A percentile compares a stretch with the other conserved stretches of the same genome.
These are phyloP conservation scores for Prunella himalayana DNA, from an alignment of 2,113 vertebrate species.

Conservation along the genomic window DNA sequence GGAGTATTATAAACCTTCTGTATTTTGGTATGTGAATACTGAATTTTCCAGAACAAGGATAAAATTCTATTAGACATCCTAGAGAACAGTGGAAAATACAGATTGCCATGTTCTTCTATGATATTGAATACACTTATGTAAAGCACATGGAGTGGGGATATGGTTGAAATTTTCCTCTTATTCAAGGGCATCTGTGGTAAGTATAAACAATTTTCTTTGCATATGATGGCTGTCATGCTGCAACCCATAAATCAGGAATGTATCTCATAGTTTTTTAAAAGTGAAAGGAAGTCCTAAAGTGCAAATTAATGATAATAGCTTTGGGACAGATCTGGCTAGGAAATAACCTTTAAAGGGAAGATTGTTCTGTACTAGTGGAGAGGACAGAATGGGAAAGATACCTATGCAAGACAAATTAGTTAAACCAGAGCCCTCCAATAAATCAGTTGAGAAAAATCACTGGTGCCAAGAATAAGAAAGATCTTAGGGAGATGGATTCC, in stretches of 20 bases:
- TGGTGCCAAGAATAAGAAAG: conserved; percentile 43
- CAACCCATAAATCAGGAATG: background rate
- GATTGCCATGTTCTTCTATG: background rate
- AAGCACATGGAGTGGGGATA: background rate
- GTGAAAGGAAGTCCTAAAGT: background rate
- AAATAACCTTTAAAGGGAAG: conserved; percentile 17
- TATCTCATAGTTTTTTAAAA: background rate
- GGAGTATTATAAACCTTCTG: background rate
- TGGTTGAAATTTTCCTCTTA: background rate
- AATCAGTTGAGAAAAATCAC: conserved; percentile 70
- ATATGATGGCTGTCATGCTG: background rate
- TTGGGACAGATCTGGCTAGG: background rate
- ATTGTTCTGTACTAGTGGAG: background rate
- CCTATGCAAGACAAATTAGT: conserved; percentile 64
- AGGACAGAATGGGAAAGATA: conserved; percentile 52
- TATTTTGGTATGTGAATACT: background rate
- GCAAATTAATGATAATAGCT: conserved; percentile 14
- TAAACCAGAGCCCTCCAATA: conserved; percentile 50
- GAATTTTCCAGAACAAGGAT: background rate
- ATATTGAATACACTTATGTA: background rate
- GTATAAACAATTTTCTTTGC: conserved; percentile 18
- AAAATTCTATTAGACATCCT: background rate
- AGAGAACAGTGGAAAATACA: background rate
- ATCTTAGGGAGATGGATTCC: conserved; percentile 71
- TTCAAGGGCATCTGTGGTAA: background rate